These are phyloP conservation scores for Odontamblyopus rebecca DNA, from an alignment of 2,797 vertebrate species.

Conservation along the genomic window DNA sequence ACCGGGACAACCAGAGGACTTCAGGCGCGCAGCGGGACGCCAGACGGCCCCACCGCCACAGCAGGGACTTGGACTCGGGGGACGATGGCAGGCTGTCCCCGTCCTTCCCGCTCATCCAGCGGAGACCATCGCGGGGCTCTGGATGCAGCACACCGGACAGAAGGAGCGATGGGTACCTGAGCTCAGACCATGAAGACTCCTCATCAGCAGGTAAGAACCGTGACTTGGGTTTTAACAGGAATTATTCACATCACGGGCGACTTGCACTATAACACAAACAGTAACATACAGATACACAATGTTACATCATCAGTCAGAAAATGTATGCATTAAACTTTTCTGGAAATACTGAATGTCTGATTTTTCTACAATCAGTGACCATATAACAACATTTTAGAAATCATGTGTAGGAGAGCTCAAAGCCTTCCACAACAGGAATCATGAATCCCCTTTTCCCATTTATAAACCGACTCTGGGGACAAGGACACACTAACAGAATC, in stretches of 20 bases:
- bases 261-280: neutral
- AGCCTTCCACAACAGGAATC: too few relatives aligned
- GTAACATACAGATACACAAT: neutral
- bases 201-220: slow-evolving; percentile 79
- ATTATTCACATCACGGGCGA: neutral
- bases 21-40: slow-evolving; percentile 52
- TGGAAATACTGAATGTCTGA: too few relatives aligned
- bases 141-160: slow-evolving; percentile 85
- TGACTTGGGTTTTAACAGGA: neutral
- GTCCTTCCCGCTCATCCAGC: slow-evolving; percentile 51
- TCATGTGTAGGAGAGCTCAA: neutral
- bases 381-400: neutral
- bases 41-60: slow-evolving; percentile 58
- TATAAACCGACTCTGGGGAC: neutral
- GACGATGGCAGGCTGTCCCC: slow-evolving; percentile 78
- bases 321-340: too few relatives aligned
- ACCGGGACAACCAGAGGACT: slow-evolving; percentile 45
- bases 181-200: slow-evolving; percentile 88
- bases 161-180: slow-evolving; percentile 84
- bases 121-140: slow-evolving; percentile 63
- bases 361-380: too few relatives aligned
- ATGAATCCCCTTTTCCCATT: neutral
- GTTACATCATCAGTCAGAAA: too few relatives aligned
- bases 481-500: neutral
- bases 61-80: slow-evolving; percentile 77